Evolutionary conservation across 1,140 invertebrate genomes (phyloP), one percentile per base, ranked within the genome.

Genomic region (Scylla paramamosain): DNA sequence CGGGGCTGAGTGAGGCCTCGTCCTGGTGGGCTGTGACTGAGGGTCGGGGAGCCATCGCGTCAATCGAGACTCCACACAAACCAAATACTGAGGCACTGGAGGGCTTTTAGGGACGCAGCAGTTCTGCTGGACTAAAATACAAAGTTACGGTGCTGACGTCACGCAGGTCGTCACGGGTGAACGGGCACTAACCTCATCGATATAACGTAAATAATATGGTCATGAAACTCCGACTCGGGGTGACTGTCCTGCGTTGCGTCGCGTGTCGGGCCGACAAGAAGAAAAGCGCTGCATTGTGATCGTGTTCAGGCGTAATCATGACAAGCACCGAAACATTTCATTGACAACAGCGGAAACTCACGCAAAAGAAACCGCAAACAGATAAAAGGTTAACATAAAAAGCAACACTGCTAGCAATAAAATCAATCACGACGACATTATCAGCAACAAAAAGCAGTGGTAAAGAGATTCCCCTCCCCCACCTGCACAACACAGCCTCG

Each of bases 191-290:
- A n/a, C 25, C 6, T 20, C 67, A 77, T n/a, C 67, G 20, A 77
- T 77, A 77, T n/a, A 77, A 77, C 10, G 67, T 77, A 77, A 77
- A 77, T 77, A 77, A 77, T n/a, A 77, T n/a, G 67, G 67, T n/a
- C 67, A 77, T n/a, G 20, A 20, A 77, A n/a, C 67, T 20, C 67
- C 6, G 20, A 77, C 10, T 20, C 67, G n/a, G 67, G 67, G 67
- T 77, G 20, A n/a, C 6, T n/a, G 67, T 25, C 67, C 67, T 77
- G 67, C 6, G 0, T 0, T 77, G n/a, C 67, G 67, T n/a, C 25
- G 67, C 67, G 1, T 6, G 39, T 1, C 39, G 39, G 39, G 39
- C 39, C 39, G 39, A 1, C 6, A 39, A 39, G 39, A 39, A 20
- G 52, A 20, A 12, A 14, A 59, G 16, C 16, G 52, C 52, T 59